These are phyloP conservation scores for Heliconius himera DNA, from an alignment of 1,140 invertebrate species.

Conservation along the genomic window DNA sequence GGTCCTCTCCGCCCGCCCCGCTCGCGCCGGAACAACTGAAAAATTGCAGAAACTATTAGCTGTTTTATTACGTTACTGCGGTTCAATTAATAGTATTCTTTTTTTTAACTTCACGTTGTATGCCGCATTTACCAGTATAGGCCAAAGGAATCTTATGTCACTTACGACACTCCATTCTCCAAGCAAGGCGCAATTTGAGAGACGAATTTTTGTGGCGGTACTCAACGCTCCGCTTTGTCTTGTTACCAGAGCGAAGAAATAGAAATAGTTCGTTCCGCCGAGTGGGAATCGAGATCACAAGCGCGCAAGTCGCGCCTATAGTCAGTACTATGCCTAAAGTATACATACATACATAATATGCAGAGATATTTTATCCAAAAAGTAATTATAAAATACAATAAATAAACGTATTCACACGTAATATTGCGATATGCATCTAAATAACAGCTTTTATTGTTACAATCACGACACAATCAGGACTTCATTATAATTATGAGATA, in stretches of 20 bases:
- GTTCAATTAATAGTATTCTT: too few species aligned
- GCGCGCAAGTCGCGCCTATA: neutral
- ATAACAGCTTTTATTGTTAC: conserved; percentile 22
- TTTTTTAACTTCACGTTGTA: too few species aligned
- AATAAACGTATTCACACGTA: conserved; percentile 30
- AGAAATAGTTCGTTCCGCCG: neutral
- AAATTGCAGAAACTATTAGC: too few species aligned
- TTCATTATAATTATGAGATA: neutral
- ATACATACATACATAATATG: neutral
- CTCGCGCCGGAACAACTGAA: too few species aligned
- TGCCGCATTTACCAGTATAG: neutral
- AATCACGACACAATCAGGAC: neutral
- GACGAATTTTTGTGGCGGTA: neutral
- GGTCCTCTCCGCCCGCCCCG: too few species aligned
- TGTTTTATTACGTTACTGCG: too few species aligned
- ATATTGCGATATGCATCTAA: conserved; percentile 26
- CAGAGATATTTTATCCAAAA: neutral
- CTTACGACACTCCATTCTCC: too few species aligned
- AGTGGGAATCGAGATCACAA: neutral
- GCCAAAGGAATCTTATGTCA: too few species aligned
- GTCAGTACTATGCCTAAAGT: neutral
- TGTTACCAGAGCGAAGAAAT: neutral
- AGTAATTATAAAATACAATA: conserved; percentile 14
- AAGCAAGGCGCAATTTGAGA: neutral
- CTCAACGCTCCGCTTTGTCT: neutral